Conservation (phyloP, 2,888 invertebrate species). For the Mesorhabditis spiculigera region DNA sequence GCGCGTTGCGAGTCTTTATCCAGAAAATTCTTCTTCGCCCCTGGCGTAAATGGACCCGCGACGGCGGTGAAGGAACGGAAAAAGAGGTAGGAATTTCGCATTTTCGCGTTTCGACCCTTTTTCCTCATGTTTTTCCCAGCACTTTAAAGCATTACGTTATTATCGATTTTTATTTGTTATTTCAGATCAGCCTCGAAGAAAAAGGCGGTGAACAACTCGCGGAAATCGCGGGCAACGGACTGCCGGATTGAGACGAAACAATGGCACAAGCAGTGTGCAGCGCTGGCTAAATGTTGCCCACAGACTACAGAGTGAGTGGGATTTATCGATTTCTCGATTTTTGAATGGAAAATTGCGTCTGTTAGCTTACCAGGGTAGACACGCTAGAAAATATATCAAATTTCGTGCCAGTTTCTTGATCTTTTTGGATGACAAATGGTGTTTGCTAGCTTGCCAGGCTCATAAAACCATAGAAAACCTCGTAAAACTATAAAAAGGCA, state of each 20-base stretch:
- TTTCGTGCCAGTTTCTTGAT: no score
- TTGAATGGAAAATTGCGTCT: background rate
- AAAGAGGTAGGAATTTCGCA: background rate
- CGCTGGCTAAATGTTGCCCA: constrained; percentile 35
- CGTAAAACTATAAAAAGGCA: no score
- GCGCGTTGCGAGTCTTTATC: constrained; percentile 18
- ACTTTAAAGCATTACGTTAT: background rate
- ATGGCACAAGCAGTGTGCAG: constrained; percentile 37
- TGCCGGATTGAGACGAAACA: constrained; percentile 24
- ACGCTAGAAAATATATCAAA: background rate
- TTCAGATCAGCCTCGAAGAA: constrained; percentile 6
- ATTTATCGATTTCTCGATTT: background rate
- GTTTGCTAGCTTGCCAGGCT: no score
- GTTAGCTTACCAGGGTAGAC: background rate
- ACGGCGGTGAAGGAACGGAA: background rate
- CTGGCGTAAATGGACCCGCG: background rate
- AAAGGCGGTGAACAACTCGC: constrained; percentile 2
- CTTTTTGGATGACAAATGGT: no score
- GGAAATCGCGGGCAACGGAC: constrained; percentile 19
- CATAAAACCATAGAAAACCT: no score
- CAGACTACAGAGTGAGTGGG: constrained; percentile 22
- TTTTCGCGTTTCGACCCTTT: no score
- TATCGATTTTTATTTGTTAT: background rate
- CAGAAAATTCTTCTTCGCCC: constrained; percentile 23
- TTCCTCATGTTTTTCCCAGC: background rate